Conservation (phyloP, 2,888 invertebrate genomes). For the Acleris emargana region DNA sequence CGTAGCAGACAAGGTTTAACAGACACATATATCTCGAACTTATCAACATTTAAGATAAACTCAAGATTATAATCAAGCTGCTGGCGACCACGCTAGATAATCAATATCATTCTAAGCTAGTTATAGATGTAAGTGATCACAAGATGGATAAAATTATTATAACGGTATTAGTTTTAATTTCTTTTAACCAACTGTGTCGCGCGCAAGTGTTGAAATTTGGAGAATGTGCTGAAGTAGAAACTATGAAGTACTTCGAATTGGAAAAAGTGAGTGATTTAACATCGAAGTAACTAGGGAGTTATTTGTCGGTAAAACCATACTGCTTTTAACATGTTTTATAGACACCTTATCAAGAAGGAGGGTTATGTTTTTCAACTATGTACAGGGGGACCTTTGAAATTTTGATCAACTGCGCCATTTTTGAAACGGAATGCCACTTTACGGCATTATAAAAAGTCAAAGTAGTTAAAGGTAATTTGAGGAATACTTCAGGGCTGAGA, state of each 20-base stretch:
- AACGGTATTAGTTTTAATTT: slow-evolving; percentile 41
- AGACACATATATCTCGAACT: slow-evolving; percentile 10
- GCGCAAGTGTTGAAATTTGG: slow-evolving; percentile 70
- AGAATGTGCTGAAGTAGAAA: slow-evolving; percentile 56
- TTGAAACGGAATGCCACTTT: no score
- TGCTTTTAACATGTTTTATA: no score
- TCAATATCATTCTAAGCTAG: slow-evolving; percentile 5
- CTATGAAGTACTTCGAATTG: slow-evolving; percentile 68
- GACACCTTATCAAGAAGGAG: no score
- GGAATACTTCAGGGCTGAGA: no score
- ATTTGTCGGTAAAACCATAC: no score
- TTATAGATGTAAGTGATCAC: background rate
- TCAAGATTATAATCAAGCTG: slow-evolving; percentile 11
- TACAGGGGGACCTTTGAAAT: no score
- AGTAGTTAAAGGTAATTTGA: no score
- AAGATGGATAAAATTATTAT: slow-evolving; percentile 48
- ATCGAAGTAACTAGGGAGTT: background rate
- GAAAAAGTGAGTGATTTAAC: slow-evolving; percentile 57
- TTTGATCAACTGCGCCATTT: no score
- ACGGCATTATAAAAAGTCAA: no score
- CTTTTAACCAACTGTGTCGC: slow-evolving; percentile 40
- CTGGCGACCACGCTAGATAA: slow-evolving; percentile 9
- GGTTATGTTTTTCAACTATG: no score
- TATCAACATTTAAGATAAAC: slow-evolving; percentile 22
- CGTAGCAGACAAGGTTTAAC: background rate